Evolutionary conservation across 1,140 invertebrate genomes (phyloP).

Genomic region (Listronotus oregonensis): DNA sequence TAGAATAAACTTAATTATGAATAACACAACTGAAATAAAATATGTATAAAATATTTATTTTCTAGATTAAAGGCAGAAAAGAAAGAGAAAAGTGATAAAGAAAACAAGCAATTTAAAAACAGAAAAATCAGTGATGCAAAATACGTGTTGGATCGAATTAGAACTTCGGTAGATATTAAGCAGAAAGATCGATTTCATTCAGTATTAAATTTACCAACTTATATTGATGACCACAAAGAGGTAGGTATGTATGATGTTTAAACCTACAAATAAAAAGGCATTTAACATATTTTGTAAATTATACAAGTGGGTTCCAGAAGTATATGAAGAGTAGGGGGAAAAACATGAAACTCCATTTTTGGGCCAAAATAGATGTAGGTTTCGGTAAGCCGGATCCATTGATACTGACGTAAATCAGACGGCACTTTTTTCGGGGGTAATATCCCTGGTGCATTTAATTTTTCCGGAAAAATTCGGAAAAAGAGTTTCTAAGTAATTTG

Average conservation of each 20-base stretch:
- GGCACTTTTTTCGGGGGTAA: too few species aligned
- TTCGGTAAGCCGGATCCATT: too few species aligned
- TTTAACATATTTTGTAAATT: background rate
- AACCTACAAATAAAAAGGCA: slow-evolving; percentile 66
- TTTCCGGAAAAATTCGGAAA: too few species aligned
- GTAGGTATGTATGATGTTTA: slow-evolving; percentile 56
- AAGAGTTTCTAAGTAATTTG: too few species aligned
- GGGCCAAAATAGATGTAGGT: too few species aligned
- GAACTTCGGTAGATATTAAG: slow-evolving; percentile 55
- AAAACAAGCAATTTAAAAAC: slow-evolving; percentile 62
- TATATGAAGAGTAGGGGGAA: too few species aligned
- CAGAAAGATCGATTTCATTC: slow-evolving; percentile 59
- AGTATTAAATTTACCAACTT: slow-evolving; percentile 75
- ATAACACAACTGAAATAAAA: too few species aligned
- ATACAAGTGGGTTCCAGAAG: background rate
- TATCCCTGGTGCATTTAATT: too few species aligned
- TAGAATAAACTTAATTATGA: too few species aligned
- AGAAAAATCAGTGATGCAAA: slow-evolving; percentile 68
- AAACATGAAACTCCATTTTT: too few species aligned
- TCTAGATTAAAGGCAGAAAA: slow-evolving; percentile 19
- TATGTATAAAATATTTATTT: slow-evolving; percentile 1
- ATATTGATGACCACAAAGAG: slow-evolving; percentile 70
- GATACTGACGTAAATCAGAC: too few species aligned
- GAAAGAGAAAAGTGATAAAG: slow-evolving; percentile 42
- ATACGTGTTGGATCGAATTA: slow-evolving; percentile 67